phyloP scores from a whole-genome alignment of 2,797 vertebrate species.

The Periophthalmus magnuspinnatus region DNA sequence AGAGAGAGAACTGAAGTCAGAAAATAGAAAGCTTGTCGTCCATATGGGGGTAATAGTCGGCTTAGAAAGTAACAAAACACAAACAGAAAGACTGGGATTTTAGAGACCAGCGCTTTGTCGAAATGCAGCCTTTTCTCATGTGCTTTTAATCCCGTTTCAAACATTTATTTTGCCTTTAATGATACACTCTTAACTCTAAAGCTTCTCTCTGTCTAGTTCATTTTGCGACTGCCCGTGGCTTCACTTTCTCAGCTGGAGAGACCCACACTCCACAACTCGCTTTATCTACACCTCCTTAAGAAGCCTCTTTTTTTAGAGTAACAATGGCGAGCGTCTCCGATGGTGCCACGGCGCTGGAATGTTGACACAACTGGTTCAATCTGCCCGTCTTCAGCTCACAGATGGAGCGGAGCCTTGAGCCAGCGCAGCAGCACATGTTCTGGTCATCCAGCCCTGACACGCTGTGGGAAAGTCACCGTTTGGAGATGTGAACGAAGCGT shows the following conservation, averaged over 20 bases:
- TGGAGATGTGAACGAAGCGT: constrained; percentile 32
- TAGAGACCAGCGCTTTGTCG: neutral
- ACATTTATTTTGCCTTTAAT: neutral
- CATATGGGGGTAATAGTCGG: neutral
- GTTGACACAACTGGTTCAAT: constrained; percentile 65
- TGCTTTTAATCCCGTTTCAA: neutral
- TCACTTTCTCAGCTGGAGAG: constrained; percentile 1
- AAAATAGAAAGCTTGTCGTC: neutral
- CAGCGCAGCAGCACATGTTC: constrained; percentile 53
- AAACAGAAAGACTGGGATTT: neutral
- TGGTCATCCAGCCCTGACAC: constrained; percentile 50
- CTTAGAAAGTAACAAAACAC: too few species aligned
- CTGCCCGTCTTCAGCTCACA: constrained; percentile 47
- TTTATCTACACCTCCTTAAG: neutral
- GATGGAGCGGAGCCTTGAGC: constrained; percentile 54
- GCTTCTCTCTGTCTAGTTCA: neutral
- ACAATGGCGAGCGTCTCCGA: constrained; percentile 45
- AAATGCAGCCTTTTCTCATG: neutral
- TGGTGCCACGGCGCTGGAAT: constrained; percentile 43
- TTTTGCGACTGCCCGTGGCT: constrained; percentile 1
- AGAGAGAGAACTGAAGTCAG: neutral
- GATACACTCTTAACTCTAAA: neutral
- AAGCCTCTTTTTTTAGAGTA: constrained; percentile 22
- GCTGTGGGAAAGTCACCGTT: constrained; percentile 52
- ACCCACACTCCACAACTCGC: constrained; percentile 10